phyloP scores from a whole-genome alignment of 1,140 invertebrate genomes.

The Drosophila tropicalis region DNA sequence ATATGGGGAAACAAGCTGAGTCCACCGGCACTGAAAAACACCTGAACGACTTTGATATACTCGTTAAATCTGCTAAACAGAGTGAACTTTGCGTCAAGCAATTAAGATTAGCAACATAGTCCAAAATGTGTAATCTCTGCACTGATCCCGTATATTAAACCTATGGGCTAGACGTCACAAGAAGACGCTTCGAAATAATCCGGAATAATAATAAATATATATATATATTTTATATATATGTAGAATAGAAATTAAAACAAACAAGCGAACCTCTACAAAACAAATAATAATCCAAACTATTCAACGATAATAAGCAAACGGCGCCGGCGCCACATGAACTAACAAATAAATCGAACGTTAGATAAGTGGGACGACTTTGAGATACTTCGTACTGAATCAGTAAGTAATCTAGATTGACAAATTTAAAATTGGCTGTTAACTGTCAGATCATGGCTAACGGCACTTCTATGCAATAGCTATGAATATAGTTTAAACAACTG shows the following conservation, averaged over 20 bases:
- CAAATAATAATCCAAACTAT: conserved; percentile 42
- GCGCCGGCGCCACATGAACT: conserved; percentile 14
- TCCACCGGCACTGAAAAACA: background rate
- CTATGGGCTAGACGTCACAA: background rate
- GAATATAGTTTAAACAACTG: no score
- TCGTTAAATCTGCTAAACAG: conserved; percentile 3
- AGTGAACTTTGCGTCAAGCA: background rate
- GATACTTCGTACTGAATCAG: background rate
- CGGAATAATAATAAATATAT: background rate
- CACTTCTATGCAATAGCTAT: no score
- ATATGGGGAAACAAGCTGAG: conserved; percentile 48
- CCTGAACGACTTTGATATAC: conserved; percentile 6
- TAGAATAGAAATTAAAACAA: background rate
- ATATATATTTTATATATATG: no score
- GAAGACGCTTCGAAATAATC: background rate
- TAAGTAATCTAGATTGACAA: conserved; percentile 7
- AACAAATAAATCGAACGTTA: background rate
- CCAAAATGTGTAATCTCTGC: background rate
- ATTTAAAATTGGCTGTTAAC: no score
- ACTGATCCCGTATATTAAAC: no score
- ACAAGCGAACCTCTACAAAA: conserved; percentile 22
- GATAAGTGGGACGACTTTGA: background rate
- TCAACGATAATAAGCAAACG: conserved; percentile 24
- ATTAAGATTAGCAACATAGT: background rate
- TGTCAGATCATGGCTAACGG: no score